Conservation (phyloP, 2,797 vertebrate genomes). For the Salmo trutta region DNA sequence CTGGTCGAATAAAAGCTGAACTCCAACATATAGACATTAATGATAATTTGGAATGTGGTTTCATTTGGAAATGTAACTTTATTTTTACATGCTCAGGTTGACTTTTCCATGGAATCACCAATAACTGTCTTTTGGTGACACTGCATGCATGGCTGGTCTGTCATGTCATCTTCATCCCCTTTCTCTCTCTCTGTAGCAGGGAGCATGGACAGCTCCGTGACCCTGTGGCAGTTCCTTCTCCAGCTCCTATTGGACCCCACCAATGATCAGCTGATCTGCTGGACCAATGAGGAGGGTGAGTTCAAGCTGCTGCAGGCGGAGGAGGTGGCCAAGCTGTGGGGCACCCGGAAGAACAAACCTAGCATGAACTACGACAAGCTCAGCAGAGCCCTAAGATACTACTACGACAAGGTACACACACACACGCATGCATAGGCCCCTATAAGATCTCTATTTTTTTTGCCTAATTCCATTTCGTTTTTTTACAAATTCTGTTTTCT, state of each 20-base stretch:
- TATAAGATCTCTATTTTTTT: too few species aligned
- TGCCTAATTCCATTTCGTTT: too few species aligned
- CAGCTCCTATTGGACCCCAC: slow-evolving; percentile 91
- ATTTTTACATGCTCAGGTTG: too few species aligned
- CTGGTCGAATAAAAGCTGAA: too few species aligned
- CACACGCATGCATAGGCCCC: too few species aligned
- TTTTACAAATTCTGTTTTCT: too few species aligned
- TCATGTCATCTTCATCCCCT: background rate
- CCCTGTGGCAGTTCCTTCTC: slow-evolving; percentile 98
- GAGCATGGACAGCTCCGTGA: slow-evolving; percentile 97
- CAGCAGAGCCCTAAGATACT: slow-evolving; percentile 94
- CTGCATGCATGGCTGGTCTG: background rate
- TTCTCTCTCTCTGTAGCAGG: slow-evolving; percentile 54
- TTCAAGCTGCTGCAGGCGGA: slow-evolving; percentile 97
- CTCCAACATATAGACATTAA: too few species aligned
- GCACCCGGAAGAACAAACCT: slow-evolving; percentile 96
- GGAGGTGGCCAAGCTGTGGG: slow-evolving; percentile 97
- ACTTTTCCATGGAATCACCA: too few species aligned
- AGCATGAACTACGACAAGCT: slow-evolving; percentile 99
- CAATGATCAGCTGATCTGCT: slow-evolving; percentile 92
- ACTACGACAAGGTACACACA: slow-evolving; percentile 91
- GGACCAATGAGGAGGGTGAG: slow-evolving; percentile 95
- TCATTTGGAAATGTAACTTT: too few species aligned
- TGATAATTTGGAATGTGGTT: too few species aligned
- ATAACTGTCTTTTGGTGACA: background rate